Conservation (phyloP, 1,140 invertebrate genomes). For the Zelostemma sp. region DNA sequence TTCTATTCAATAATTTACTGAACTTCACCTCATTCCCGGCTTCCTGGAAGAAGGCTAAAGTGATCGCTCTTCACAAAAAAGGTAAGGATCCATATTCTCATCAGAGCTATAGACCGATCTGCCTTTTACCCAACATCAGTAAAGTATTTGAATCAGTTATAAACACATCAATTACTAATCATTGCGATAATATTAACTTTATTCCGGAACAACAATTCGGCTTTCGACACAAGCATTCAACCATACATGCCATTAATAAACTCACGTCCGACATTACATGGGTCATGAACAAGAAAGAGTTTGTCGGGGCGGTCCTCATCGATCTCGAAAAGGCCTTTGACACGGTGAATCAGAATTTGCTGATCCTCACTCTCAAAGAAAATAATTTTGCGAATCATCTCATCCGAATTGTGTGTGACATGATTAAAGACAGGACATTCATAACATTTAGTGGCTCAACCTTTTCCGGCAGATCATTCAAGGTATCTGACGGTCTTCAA, state of each 20-base stretch:
- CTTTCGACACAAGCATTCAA: constrained; percentile 20
- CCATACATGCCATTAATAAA: constrained; percentile 17
- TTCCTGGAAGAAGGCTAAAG: constrained; percentile 21
- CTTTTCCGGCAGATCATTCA: background rate
- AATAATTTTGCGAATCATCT: constrained; percentile 21
- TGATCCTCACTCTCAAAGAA: constrained; percentile 32
- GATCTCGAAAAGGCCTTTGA: constrained; percentile 49
- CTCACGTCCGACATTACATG: constrained; percentile 5
- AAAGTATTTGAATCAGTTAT: constrained; percentile 21
- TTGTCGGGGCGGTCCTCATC: constrained; percentile 22
- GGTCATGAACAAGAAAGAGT: background rate
- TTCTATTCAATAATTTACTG: constrained; percentile 21
- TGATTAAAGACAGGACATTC: too few species aligned
- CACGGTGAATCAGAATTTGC: constrained; percentile 20
- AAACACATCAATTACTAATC: background rate
- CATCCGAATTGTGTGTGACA: background rate
- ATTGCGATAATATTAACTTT: constrained; percentile 21
- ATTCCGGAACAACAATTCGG: constrained; percentile 37
- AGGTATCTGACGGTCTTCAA: constrained; percentile 6
- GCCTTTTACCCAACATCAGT: constrained; percentile 16
- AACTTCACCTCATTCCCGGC: constrained; percentile 22
- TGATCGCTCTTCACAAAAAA: constrained; percentile 20
- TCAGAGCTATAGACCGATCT: constrained; percentile 22
- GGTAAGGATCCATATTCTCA: background rate
- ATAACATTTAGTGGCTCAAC: too few species aligned